Conservation (phyloP, 2,113 vertebrate genomes). For the Hemiscyllium ocellatum region DNA sequence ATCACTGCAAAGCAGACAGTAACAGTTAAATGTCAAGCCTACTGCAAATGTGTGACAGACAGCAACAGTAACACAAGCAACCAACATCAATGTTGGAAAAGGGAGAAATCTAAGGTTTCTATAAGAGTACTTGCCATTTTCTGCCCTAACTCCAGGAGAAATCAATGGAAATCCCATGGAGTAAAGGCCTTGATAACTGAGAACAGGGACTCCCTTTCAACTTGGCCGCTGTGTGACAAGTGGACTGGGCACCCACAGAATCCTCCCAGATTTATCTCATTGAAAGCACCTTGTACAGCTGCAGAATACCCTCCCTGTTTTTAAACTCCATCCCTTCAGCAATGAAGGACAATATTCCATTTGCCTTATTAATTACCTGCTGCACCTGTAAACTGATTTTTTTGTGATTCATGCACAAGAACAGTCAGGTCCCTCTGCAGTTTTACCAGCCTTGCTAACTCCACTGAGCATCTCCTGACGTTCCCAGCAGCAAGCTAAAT, state of each 20-base stretch:
- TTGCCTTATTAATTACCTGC: too few relatives aligned
- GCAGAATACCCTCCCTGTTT: too few relatives aligned
- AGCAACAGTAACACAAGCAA: too few relatives aligned
- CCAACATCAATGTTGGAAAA: too few relatives aligned
- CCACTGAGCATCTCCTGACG: not conserved
- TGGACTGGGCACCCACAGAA: not conserved
- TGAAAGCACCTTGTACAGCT: too few relatives aligned
- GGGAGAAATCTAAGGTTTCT: not conserved
- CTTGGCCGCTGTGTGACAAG: not conserved
- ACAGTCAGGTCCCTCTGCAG: too few relatives aligned
- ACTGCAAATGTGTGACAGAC: too few relatives aligned
- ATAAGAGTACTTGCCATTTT: not conserved
- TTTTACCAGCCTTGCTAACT: not conserved
- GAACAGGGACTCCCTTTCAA: not conserved
- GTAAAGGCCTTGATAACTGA: not conserved
- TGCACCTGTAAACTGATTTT: too few relatives aligned
- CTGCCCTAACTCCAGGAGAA: not conserved
- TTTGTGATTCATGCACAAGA: too few relatives aligned
- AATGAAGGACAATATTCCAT: too few relatives aligned
- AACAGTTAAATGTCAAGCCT: not conserved
- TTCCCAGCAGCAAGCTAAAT: not conserved
- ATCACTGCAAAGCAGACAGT: not conserved
- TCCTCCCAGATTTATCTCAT: not conserved
- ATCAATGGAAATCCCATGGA: not conserved
- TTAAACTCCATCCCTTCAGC: too few relatives aligned